Conservation (phyloP, 92 coral and sea anemone genomes). For the Nematostella vectensis region DNA sequence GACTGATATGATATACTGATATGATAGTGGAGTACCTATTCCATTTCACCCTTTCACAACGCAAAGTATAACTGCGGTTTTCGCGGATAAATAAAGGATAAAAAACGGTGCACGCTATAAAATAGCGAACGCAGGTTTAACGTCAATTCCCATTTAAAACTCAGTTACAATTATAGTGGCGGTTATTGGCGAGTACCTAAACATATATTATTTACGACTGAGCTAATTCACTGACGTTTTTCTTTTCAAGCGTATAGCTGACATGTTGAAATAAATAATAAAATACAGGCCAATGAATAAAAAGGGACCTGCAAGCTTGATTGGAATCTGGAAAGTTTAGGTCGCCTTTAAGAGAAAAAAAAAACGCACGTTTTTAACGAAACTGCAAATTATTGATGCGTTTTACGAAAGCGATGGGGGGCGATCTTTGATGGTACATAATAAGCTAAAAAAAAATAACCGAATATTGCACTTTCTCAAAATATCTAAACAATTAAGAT, state of each 20-base stretch:
- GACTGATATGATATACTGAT: too few species aligned
- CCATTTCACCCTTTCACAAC: neutral
- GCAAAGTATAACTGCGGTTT: neutral
- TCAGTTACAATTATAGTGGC: neutral
- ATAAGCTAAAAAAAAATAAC: neutral
- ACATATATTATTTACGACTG: neutral
- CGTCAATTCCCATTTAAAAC: neutral
- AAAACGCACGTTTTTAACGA: neutral
- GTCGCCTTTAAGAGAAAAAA: neutral
- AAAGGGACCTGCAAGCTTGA: neutral
- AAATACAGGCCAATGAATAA: constrained; percentile 2
- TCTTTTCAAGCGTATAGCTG: neutral
- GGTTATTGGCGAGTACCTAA: neutral
- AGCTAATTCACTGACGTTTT: neutral
- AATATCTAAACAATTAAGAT: too few species aligned
- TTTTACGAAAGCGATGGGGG: neutral
- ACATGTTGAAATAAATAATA: neutral
- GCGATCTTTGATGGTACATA: neutral
- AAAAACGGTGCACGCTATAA: neutral
- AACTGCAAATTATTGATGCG: neutral
- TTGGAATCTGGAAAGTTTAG: neutral
- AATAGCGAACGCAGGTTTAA: neutral
- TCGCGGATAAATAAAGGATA: neutral
- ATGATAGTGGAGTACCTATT: too few species aligned
- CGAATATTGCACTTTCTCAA: neutral